Conservation (phyloP, 2,888 invertebrate genomes). For the Mythimna impura region DNA sequence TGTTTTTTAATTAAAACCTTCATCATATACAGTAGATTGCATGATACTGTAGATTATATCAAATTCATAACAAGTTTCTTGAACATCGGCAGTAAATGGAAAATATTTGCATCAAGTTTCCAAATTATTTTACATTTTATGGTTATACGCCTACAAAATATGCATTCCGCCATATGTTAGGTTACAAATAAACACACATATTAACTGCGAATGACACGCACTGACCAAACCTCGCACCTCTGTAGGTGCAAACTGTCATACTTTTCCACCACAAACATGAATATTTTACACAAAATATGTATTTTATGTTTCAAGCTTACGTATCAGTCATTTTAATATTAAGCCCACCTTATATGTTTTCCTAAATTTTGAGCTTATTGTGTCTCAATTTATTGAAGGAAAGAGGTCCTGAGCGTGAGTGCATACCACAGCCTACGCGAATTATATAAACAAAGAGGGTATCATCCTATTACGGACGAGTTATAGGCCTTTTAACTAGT, state of each 20-base stretch:
- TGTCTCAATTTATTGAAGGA: slow-evolving; percentile 50
- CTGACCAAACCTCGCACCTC: slow-evolving; percentile 13
- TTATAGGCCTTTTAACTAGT: slow-evolving; percentile 77
- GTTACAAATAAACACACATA: slow-evolving; percentile 27
- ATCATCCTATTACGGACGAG: slow-evolving; percentile 77
- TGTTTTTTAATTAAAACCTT: slow-evolving; percentile 13
- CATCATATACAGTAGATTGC: slow-evolving; percentile 1
- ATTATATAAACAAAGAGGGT: slow-evolving; percentile 73
- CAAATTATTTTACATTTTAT: slow-evolving; percentile 2
- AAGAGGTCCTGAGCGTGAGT: slow-evolving; percentile 54
- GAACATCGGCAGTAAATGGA: slow-evolving; percentile 5
- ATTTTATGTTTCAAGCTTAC: slow-evolving; percentile 33
- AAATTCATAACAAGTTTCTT: background rate
- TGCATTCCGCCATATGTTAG: slow-evolving; percentile 3
- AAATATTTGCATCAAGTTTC: slow-evolving; percentile 14
- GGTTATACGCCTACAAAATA: slow-evolving; percentile 8
- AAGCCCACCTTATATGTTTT: slow-evolving; percentile 24
- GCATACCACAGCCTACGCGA: slow-evolving; percentile 65
- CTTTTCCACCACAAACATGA: slow-evolving; percentile 23
- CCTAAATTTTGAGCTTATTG: slow-evolving; percentile 51
- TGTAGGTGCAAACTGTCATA: slow-evolving; percentile 52
- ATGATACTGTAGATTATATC: background rate
- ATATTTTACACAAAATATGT: slow-evolving; percentile 41
- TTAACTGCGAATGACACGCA: slow-evolving; percentile 29
- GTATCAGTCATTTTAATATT: slow-evolving; percentile 22